A percentile compares a stretch with the other conserved stretches of the same genome.
Conservation (phyloP, 2,888 invertebrate species). For the Microchrysa polita region DNA sequence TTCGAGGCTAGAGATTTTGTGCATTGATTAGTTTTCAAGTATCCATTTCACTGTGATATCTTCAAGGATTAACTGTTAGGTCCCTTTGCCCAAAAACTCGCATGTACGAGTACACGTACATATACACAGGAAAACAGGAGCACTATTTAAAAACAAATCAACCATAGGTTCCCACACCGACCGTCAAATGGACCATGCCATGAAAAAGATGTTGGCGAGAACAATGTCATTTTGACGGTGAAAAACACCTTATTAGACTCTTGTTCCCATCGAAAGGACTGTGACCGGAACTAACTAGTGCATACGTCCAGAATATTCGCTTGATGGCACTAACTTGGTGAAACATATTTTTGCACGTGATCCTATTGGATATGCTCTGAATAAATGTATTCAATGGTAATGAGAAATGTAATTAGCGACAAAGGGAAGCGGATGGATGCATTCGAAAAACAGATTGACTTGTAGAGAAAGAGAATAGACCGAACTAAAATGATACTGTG, state of each 20-base stretch:
- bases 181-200: constrained; percentile 10
- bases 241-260: constrained; percentile 25
- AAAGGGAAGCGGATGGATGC: too few species aligned
- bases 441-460: constrained; percentile 19
- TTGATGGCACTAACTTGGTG: constrained; percentile 60
- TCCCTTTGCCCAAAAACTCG: neutral
- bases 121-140: neutral
- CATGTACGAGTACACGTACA: neutral
- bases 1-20: too few species aligned
- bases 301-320: constrained; percentile 55
- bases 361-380: constrained; percentile 54
- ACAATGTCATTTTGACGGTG: constrained; percentile 19
- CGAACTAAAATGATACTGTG: too few species aligned
- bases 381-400: constrained; percentile 49
- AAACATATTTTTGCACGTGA: constrained; percentile 61
- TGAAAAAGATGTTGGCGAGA: constrained; percentile 28
- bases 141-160: constrained; percentile 32
- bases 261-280: constrained; percentile 24
- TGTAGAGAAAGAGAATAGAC: neutral
- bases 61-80: too few species aligned
- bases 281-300: constrained; percentile 53
- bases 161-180: constrained; percentile 13
- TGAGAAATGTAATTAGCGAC: constrained; percentile 35
- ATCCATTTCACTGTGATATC: too few species aligned
- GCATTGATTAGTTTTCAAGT: too few species aligned